Conservation (phyloP, 2,797 vertebrate species). For the Tarsius wallacei region DNA sequence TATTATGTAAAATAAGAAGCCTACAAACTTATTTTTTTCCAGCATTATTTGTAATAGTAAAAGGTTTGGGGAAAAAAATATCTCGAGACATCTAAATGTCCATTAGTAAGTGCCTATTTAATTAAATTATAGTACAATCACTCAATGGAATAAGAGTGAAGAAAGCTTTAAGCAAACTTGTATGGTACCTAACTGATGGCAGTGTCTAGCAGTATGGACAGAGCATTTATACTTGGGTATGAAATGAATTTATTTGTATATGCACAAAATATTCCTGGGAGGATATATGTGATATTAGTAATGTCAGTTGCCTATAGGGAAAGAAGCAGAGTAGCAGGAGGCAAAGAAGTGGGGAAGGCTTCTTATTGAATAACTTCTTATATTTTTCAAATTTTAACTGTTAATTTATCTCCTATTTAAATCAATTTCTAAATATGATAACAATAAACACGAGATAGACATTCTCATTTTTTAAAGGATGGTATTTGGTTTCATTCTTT, state of each 20-base stretch:
- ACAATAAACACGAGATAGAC: background rate
- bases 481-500: background rate
- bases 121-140: background rate
- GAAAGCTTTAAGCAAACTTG: background rate
- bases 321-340: background rate
- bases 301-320: background rate
- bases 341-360: background rate
- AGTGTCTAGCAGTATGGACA: background rate
- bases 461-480: background rate
- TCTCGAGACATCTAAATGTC: background rate
- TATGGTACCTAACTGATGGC: background rate
- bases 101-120: background rate
- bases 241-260: background rate
- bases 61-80: background rate
- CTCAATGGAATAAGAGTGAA: background rate
- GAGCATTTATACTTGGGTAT: background rate
- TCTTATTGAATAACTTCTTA: background rate
- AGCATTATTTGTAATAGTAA: background rate
- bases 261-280: background rate
- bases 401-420: background rate
- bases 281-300: background rate
- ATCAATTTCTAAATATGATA: background rate
- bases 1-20: background rate
- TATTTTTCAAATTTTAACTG: background rate
- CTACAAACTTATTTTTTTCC: background rate